Conservation (phyloP, 1,140 invertebrate species). For the Calliopsis andreniformis region DNA sequence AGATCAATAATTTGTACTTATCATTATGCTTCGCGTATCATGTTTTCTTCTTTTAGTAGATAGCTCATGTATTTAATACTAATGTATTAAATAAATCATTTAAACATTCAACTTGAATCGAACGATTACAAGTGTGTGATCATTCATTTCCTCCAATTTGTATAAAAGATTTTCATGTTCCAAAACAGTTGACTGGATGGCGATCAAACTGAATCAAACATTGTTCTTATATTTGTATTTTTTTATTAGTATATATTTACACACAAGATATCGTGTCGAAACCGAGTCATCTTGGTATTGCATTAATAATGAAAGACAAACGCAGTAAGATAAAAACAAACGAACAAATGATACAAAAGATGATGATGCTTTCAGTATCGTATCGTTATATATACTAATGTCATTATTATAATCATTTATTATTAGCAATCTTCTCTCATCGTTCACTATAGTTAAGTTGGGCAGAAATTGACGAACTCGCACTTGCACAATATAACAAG, state of each 20-base stretch:
- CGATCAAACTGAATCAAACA: not conserved
- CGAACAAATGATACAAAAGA: slow-evolving; percentile 81
- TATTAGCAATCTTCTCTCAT: slow-evolving; percentile 76
- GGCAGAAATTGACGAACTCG: slow-evolving; percentile 78
- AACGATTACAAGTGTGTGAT: not conserved
- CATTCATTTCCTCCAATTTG: not conserved
- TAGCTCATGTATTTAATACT: slow-evolving; percentile 66
- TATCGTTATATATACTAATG: slow-evolving; percentile 72
- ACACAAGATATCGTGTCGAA: slow-evolving; percentile 76
- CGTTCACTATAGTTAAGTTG: slow-evolving; percentile 70
- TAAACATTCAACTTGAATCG: slow-evolving; percentile 1
- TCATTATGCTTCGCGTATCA: slow-evolving; percentile 32
- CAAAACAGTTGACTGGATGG: too few relatives aligned
- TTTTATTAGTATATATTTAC: slow-evolving; percentile 79
- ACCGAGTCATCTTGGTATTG: slow-evolving; percentile 77
- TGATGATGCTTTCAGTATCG: slow-evolving; percentile 78
- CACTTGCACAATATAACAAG: slow-evolving; percentile 70
- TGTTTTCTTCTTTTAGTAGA: slow-evolving; percentile 40
- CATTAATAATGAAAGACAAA: slow-evolving; percentile 82
- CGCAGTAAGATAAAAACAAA: slow-evolving; percentile 81
- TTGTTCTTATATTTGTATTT: slow-evolving; percentile 59
- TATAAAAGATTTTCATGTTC: too few relatives aligned
- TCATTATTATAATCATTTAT: slow-evolving; percentile 76
- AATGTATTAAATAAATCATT: slow-evolving; percentile 67
- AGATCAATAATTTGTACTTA: slow-evolving; percentile 40